Conservation (phyloP, 2,113 vertebrate species). For the Melanotaenia duboulayi region DNA sequence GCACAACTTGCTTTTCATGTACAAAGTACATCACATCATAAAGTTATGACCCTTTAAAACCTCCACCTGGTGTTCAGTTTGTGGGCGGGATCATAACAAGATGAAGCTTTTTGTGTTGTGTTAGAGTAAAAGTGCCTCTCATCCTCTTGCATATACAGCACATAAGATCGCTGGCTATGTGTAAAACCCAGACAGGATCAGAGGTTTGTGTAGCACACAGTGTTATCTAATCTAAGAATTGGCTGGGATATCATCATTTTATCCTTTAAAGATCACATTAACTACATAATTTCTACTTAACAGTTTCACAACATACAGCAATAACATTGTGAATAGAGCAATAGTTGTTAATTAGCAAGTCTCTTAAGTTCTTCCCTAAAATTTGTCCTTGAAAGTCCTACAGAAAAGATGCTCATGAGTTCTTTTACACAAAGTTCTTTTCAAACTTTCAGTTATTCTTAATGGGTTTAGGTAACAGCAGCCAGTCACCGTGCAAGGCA, state of each 20-base stretch:
- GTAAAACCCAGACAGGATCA: constrained; percentile 43
- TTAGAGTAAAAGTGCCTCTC: constrained; percentile 50
- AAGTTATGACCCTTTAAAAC: constrained; percentile 34
- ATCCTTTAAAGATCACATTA: not conserved
- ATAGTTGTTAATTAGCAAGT: too few relatives aligned
- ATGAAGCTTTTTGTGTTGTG: constrained; percentile 55
- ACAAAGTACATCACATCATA: constrained; percentile 25
- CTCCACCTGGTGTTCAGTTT: constrained; percentile 21
- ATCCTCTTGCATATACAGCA: constrained; percentile 19
- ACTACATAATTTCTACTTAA: not conserved
- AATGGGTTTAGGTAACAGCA: too few relatives aligned
- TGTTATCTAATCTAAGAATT: constrained; percentile 35
- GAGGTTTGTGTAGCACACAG: constrained; percentile 27
- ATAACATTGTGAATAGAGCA: too few relatives aligned
- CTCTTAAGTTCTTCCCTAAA: too few relatives aligned
- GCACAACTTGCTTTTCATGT: constrained; percentile 28
- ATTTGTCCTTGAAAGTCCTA: too few relatives aligned
- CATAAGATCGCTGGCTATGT: constrained; percentile 30
- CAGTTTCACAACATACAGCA: not conserved
- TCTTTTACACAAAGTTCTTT: too few relatives aligned
- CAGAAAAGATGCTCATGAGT: too few relatives aligned
- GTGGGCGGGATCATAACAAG: constrained; percentile 59
- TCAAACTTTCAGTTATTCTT: too few relatives aligned
- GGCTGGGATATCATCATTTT: not conserved
- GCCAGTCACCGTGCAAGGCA: too few relatives aligned